Evolutionary conservation across 2,888 invertebrate species (phyloP), one percentile per base, ranked within the genome.

Genomic region (Scaptodrosophila latifasciaeformis): DNA sequence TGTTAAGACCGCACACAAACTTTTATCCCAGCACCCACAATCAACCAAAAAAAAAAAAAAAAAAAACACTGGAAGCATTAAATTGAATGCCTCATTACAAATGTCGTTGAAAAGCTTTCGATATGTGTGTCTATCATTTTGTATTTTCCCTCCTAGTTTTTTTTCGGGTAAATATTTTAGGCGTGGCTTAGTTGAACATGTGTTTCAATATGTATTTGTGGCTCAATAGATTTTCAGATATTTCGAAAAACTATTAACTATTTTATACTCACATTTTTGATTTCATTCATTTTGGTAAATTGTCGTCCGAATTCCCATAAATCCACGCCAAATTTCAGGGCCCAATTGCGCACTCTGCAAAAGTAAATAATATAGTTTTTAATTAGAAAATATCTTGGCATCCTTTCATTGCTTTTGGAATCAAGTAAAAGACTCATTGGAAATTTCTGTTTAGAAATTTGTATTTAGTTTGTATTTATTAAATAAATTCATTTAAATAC

Each of bases 341-440:
- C 96, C 95, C 95, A 95, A 86, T 95, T 95, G 87, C 93, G 93
- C 68, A 96, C 95, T 89, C 95, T 96, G 90, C 56, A 91, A 92
- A 82, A 86, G n/a, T 35, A 18, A 18, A 37, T 37, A 10, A 34
- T n/a, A 34, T 34, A 34, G 12, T 34, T 10, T 13, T 40, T 17
- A 40, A 19, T 40, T 21, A 0, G 34, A 18, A 19, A 17, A 40
- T 21, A 40, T 40, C 9, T 34, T n/a, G n/a, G n/a, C n/a, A n/a
- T n/a, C n/a, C n/a, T n/a, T n/a, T n/a, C n/a, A n/a, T n/a, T n/a
- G n/a, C n/a, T n/a, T n/a, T n/a, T n/a, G n/a, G n/a, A n/a, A n/a
- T n/a, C n/a, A n/a, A n/a, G n/a, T n/a, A n/a, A n/a, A n/a, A n/a
- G n/a, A n/a, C n/a, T n/a, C n/a, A n/a, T n/a, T n/a, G n/a, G n/a